Evolutionary conservation across 2,888 invertebrate species (phyloP).

Genomic region (Julus scandinavius): DNA sequence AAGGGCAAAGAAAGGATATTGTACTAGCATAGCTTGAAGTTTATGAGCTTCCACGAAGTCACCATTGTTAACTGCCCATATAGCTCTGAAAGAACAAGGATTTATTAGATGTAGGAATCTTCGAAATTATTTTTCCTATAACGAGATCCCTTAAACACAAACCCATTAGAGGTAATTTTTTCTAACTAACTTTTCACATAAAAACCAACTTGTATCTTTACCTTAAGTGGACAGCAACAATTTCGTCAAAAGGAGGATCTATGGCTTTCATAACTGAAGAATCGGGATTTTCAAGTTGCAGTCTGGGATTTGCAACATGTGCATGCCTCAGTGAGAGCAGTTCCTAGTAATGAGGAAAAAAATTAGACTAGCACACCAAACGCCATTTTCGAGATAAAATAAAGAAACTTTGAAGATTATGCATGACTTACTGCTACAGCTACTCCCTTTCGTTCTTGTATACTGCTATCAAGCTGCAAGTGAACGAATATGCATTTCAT

Average conservation of each 20-base stretch:
- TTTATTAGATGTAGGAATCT: too few species aligned
- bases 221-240: conserved; percentile 81
- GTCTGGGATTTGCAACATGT: conserved; percentile 76
- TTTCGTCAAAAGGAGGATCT: conserved; percentile 79
- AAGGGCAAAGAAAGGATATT: conserved; percentile 67
- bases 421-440: conserved; percentile 43
- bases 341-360: conserved; percentile 61
- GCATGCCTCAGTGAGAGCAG: conserved; percentile 70
- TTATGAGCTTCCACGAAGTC: conserved; percentile 76
- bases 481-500: too few species aligned
- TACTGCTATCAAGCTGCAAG: conserved; percentile 46
- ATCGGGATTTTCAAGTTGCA: conserved; percentile 78
- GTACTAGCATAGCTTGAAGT: conserved; percentile 81
- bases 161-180: too few species aligned
- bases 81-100: conserved; percentile 68
- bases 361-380: neutral
- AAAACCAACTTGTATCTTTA: conserved; percentile 61
- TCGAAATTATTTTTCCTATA: too few species aligned
- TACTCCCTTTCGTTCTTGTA: conserved; percentile 45
- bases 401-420: neutral
- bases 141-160: too few species aligned
- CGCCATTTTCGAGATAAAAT: too few species aligned
- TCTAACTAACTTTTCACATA: neutral
- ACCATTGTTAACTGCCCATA: conserved; percentile 69
- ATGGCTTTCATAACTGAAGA: conserved; percentile 76